These are phyloP conservation scores for Tethya wilhelma DNA, from an alignment of 37 sponge, comb jelly and placozoan species.

Conservation along the genomic window DNA sequence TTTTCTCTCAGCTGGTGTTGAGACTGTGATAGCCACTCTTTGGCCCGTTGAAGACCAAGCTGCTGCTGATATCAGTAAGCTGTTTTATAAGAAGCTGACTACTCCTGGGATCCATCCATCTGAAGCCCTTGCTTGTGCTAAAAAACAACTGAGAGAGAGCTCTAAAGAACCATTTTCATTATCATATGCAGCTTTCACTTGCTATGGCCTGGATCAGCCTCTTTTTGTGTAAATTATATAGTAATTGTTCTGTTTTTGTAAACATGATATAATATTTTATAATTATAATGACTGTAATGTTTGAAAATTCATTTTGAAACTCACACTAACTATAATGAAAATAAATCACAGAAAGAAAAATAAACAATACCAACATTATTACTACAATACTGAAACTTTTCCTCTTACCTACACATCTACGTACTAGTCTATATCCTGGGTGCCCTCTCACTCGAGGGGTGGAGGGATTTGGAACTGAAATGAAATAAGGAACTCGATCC, in stretches of 20 bases:
- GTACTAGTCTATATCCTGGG: no score
- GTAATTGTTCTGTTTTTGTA: no score
- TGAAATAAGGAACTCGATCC: no score
- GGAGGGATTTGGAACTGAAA: no score
- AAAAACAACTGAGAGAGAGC: no score
- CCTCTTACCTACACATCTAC: background rate
- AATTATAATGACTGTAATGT: background rate
- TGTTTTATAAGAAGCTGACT: constrained; percentile 21
- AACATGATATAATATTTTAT: background rate
- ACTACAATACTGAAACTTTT: background rate
- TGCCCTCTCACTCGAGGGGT: no score
- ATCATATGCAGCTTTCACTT: background rate
- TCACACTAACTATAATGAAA: background rate
- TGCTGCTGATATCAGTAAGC: constrained; percentile 25
- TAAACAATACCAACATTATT: background rate
- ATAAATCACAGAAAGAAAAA: background rate
- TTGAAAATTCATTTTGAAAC: background rate
- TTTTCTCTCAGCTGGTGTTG: constrained; percentile 40
- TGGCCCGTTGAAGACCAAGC: constrained; percentile 23
- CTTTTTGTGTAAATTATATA: background rate
- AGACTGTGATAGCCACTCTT: constrained; percentile 41
- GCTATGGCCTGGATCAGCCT: background rate
- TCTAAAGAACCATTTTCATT: no score
- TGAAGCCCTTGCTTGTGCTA: constrained; percentile 20
- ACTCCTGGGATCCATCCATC: constrained; percentile 29